Conservation (phyloP, 2,113 vertebrate species). For the Hiodon alosoides region DNA sequence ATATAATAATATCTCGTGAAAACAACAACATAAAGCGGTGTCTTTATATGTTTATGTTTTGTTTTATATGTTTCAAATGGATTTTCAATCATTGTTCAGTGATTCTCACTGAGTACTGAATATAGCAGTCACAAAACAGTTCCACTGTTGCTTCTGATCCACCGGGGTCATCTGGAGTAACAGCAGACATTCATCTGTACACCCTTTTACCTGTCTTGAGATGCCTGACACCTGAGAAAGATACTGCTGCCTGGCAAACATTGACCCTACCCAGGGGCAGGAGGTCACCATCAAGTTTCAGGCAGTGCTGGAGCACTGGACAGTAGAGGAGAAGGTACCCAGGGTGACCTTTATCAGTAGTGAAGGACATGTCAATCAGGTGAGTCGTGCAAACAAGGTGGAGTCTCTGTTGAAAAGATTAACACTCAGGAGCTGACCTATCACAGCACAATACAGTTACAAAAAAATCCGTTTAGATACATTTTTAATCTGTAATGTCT, state of each 20-base stretch:
- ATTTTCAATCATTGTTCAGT: too few species aligned
- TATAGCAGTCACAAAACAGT: too few species aligned
- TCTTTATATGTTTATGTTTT: too few species aligned
- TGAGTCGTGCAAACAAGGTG: slow-evolving; percentile 38
- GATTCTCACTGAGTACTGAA: too few species aligned
- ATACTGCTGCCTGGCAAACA: slow-evolving; percentile 49
- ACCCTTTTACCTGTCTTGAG: slow-evolving; percentile 38
- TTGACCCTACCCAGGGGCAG: slow-evolving; percentile 56
- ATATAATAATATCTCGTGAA: too few species aligned
- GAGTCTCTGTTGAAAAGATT: too few species aligned
- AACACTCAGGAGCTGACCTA: too few species aligned
- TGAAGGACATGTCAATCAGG: slow-evolving; percentile 74
- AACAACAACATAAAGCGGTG: too few species aligned
- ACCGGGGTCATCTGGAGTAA: slow-evolving; percentile 33
- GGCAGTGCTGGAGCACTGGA: slow-evolving; percentile 65
- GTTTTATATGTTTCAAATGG: too few species aligned
- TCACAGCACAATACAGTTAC: too few species aligned
- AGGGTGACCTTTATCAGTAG: slow-evolving; percentile 66
- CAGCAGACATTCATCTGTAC: not conserved
- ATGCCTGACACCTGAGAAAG: slow-evolving; percentile 66
- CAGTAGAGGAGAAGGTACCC: slow-evolving; percentile 67
- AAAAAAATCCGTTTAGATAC: too few species aligned
- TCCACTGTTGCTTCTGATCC: not conserved
- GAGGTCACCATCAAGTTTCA: slow-evolving; percentile 68
- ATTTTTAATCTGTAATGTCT: too few species aligned